Evolutionary conservation across 2,888 invertebrate genomes (phyloP).

Genomic region (Clostera curtula): DNA sequence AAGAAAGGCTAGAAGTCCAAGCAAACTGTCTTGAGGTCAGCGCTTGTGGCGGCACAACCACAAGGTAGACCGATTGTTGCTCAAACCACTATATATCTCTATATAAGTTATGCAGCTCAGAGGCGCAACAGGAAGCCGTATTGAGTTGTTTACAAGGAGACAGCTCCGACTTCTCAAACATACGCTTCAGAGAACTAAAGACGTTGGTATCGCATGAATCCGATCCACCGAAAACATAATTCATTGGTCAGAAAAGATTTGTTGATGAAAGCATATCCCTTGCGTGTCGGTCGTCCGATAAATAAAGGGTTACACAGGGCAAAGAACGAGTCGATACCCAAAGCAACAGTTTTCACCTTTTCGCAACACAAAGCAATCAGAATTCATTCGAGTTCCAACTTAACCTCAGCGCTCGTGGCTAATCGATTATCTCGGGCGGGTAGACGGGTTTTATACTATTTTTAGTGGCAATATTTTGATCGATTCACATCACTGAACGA

Average conservation of each 20-base stretch:
- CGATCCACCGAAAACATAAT: constrained; percentile 10
- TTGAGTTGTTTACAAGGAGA: constrained; percentile 30
- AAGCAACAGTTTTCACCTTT: constrained; percentile 10
- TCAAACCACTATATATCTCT: background rate
- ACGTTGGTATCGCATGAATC: too few species aligned
- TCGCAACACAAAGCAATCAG: constrained; percentile 15
- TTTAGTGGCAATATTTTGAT: constrained; percentile 11
- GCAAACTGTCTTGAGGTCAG: too few species aligned
- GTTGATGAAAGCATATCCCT: constrained; percentile 10
- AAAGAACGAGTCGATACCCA: constrained; percentile 15
- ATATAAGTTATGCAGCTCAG: constrained; percentile 15
- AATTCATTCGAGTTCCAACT: constrained; percentile 12
- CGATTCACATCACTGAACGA: constrained; percentile 7
- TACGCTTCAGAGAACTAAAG: constrained; percentile 21
- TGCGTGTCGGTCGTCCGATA: constrained; percentile 2
- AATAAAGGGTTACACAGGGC: constrained; percentile 3
- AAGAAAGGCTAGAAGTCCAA: too few species aligned
- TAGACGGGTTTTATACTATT: constrained; percentile 20
- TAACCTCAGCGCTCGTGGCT: constrained; percentile 13
- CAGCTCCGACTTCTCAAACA: constrained; percentile 17
- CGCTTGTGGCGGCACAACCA: too few species aligned
- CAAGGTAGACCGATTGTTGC: background rate
- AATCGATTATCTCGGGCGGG: constrained; percentile 20
- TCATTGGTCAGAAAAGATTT: constrained; percentile 13
- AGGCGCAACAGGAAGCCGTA: constrained; percentile 34